phyloP scores from a whole-genome alignment of 2,888 invertebrate genomes.

The Cheilosia grossa region DNA sequence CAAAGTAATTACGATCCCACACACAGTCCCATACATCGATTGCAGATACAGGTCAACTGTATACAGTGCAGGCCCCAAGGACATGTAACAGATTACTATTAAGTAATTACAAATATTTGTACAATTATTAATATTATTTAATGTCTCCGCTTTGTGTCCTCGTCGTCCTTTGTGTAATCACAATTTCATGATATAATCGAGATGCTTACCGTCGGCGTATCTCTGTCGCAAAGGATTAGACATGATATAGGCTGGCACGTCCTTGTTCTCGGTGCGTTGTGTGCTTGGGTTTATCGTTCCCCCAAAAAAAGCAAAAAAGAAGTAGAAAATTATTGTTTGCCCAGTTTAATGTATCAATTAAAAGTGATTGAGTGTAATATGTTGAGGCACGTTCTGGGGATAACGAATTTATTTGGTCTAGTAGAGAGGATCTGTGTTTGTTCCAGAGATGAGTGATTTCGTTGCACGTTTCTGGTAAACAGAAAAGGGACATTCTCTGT shows the following conservation, averaged over 20 bases:
- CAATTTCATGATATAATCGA: constrained; percentile 69
- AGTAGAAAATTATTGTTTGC: constrained; percentile 69
- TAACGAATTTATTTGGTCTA: constrained; percentile 65
- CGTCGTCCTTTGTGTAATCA: constrained; percentile 56
- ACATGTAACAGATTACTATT: constrained; percentile 69
- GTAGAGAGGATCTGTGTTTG: constrained; percentile 41
- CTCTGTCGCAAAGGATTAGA: constrained; percentile 34
- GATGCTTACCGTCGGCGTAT: constrained; percentile 30
- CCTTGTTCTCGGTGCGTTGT: constrained; percentile 7
- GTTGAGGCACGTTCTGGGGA: constrained; percentile 80
- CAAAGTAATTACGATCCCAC: constrained; percentile 53
- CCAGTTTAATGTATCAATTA: constrained; percentile 83
- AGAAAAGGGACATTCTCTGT: constrained; percentile 57
- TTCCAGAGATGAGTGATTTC: not conserved
- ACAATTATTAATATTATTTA: constrained; percentile 73
- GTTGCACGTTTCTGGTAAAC: constrained; percentile 1
- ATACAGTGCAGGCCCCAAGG: constrained; percentile 45
- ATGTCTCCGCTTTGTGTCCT: constrained; percentile 36
- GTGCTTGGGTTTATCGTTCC: constrained; percentile 12
- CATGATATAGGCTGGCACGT: constrained; percentile 20
- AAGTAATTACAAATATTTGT: constrained; percentile 74
- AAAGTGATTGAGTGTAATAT: constrained; percentile 83
- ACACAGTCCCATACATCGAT: not conserved
- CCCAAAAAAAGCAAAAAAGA: constrained; percentile 11
- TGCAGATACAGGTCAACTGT: constrained; percentile 49